These are phyloP conservation scores for Chymomyza costata DNA, from an alignment of 1,140 invertebrate genomes.

Conservation along the genomic window DNA sequence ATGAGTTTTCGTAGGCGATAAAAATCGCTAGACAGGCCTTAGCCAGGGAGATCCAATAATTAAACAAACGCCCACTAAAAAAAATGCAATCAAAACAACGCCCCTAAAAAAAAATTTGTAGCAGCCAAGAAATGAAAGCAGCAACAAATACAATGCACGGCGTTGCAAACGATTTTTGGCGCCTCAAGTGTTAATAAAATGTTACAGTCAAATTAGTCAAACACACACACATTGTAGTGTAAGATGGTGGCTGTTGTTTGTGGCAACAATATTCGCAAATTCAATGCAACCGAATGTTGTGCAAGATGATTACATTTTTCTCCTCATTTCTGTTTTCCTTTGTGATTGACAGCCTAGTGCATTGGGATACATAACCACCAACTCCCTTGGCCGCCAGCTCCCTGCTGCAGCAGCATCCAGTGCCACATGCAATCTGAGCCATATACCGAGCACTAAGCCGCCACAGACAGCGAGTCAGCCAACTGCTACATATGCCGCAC, in stretches of 20 bases:
- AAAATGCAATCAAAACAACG: conserved; percentile 49
- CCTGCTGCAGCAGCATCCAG: neutral
- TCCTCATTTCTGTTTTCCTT: conserved; percentile 26
- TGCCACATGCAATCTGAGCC: too few relatives aligned
- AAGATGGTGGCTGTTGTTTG: conserved; percentile 12
- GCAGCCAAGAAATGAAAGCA: neutral
- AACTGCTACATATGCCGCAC: conserved; percentile 14
- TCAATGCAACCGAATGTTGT: conserved; percentile 52
- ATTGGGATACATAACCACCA: conserved; percentile 2
- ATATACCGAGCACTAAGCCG: too few relatives aligned
- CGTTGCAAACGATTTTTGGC: conserved; percentile 33
- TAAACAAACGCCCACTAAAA: conserved; percentile 27
- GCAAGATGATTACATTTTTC: conserved; percentile 62
- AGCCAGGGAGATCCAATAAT: conserved; percentile 32
- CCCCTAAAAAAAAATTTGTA: conserved; percentile 14
- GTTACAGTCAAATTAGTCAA: conserved; percentile 59
- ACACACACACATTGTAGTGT: conserved; percentile 28
- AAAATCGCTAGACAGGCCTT: conserved; percentile 10
- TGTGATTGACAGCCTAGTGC: conserved; percentile 39
- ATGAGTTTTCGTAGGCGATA: conserved; percentile 25
- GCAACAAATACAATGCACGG: neutral
- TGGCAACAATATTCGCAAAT: conserved; percentile 38
- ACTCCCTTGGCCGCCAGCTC: conserved; percentile 23
- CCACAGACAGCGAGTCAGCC: conserved; percentile 7
- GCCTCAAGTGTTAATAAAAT: conserved; percentile 69